Percentiles rank a stretch among this genome's conserved stretches.
These are phyloP conservation scores for Chrysemys picta DNA, from an alignment of 2,113 vertebrate species.

Conservation along the genomic window DNA sequence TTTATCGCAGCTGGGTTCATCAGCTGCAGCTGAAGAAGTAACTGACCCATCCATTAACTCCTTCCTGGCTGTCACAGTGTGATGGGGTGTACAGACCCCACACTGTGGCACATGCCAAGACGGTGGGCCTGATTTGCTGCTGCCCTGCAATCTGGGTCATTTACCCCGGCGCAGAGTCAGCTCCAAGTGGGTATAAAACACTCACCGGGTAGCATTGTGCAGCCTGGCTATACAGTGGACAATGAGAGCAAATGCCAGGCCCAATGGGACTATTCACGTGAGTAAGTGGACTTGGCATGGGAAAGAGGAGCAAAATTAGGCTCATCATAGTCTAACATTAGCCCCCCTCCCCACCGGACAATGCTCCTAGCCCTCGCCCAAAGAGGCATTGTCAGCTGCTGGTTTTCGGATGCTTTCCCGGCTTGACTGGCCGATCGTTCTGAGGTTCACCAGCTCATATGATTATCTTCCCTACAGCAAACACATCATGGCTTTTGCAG, in stretches of 20 bases:
- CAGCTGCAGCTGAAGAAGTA: too few relatives aligned
- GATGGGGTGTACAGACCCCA: too few relatives aligned
- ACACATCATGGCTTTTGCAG: background rate
- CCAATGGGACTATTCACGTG: background rate
- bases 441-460: background rate
- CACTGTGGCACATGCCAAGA: background rate
- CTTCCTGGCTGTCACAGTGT: too few relatives aligned
- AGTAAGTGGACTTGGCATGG: background rate
- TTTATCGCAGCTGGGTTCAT: too few relatives aligned
- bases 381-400: background rate
- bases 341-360: background rate
- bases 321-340: background rate
- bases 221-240: background rate
- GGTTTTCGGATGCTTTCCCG: background rate
- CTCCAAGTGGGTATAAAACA: background rate
- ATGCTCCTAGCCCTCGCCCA: background rate
- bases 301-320: background rate
- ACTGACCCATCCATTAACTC: too few relatives aligned
- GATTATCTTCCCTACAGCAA: too few relatives aligned
- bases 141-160: background rate
- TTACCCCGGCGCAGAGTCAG: background rate
- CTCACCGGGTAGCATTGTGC: background rate
- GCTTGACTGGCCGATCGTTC: background rate
- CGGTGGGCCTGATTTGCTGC: background rate
- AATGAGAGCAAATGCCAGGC: background rate